Base-by-base conservation (phyloP, 2,888 invertebrate genomes). In the Trichogramma dendrolimi region DNA sequence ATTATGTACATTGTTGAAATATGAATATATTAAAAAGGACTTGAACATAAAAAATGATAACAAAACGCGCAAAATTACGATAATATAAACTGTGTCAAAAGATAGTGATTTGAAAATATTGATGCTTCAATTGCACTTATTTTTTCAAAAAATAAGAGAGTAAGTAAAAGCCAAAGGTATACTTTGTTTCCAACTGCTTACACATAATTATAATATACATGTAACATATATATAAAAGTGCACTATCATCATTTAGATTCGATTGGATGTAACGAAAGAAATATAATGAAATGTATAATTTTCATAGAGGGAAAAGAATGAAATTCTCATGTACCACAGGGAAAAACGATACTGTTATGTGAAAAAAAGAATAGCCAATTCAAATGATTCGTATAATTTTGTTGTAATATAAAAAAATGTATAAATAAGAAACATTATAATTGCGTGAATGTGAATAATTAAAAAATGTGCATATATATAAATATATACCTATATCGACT, bases 181-280 rank as follows among this genome's bases (percentile, higher is more conserved):
- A 4, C 27, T 55, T 61, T 27, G 27, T 27, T 52, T 50, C 47
- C 52, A 60, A 60, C 46, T 43, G 51, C 58, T 59, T 48, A 55
- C 53, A 27, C 27, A 27, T 59, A 58, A 48, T 47, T 43, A 61
- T 57, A 52, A 55, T n/a, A 51, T 52, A 50, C 48, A 44, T 58
- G 55, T 58, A 61, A 61, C 49, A 61, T 64, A 64, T 52, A 58
- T 61, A 49, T 55, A 61, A 44, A 27, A 27, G 27, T 58, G 59
- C 56, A 46, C 59, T 59, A 58, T 8, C 40, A 56, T 64, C 57
- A 60, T 64, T 64, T 64, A 57, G 61, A 59, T 60, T 72, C 71
- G 73, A 61, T 61, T 61, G 51, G 39, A 66, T 64, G 65, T 65
- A 67, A 62, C 60, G 58, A 58, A 65, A 66, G 6, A 40, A 38